Percentiles rank a stretch among this genome's conserved stretches.
Evolutionary conservation across 2,888 invertebrate species (phyloP).

Genomic region (Crocallis elinguaria): DNA sequence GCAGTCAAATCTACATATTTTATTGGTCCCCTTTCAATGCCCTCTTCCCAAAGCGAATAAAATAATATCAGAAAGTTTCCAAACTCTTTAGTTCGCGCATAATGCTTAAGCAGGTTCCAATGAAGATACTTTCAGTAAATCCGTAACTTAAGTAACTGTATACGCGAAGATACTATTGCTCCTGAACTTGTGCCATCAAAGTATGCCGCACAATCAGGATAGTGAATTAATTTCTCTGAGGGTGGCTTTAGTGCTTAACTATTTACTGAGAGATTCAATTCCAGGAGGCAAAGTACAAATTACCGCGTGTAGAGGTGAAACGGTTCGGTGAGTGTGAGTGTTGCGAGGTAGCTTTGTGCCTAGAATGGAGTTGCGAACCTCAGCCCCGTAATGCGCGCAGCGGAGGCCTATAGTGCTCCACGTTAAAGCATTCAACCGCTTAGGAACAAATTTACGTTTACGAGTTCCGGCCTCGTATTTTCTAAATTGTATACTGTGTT

Average conservation of each 20-base stretch:
- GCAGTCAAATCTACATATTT: constrained; percentile 84
- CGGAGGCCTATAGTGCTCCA: constrained; percentile 53
- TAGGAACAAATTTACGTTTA: constrained; percentile 64
- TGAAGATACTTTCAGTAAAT: background rate
- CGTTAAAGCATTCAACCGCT: constrained; percentile 57
- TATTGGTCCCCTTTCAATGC: constrained; percentile 79
- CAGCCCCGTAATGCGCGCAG: constrained; percentile 56
- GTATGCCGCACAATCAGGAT: constrained; percentile 43
- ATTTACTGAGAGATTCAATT: constrained; percentile 55
- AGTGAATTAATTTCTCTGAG: constrained; percentile 55
- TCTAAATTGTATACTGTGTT: constrained; percentile 55
- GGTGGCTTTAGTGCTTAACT: constrained; percentile 45
- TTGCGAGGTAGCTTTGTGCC: constrained; percentile 51
- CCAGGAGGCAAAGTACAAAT: constrained; percentile 58
- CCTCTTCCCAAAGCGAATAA: constrained; percentile 60
- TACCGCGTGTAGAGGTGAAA: constrained; percentile 52
- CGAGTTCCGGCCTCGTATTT: constrained; percentile 54
- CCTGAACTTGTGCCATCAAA: constrained; percentile 35
- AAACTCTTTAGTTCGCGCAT: constrained; percentile 24
- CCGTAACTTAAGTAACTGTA: background rate
- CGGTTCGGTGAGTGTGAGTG: constrained; percentile 39
- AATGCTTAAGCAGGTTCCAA: too few relatives aligned
- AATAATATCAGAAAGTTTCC: constrained; percentile 54
- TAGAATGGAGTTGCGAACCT: constrained; percentile 49
- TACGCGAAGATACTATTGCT: too few relatives aligned